These are phyloP conservation scores for Andricus grossulariae DNA, from an alignment of 1,140 invertebrate species.

Conservation along the genomic window DNA sequence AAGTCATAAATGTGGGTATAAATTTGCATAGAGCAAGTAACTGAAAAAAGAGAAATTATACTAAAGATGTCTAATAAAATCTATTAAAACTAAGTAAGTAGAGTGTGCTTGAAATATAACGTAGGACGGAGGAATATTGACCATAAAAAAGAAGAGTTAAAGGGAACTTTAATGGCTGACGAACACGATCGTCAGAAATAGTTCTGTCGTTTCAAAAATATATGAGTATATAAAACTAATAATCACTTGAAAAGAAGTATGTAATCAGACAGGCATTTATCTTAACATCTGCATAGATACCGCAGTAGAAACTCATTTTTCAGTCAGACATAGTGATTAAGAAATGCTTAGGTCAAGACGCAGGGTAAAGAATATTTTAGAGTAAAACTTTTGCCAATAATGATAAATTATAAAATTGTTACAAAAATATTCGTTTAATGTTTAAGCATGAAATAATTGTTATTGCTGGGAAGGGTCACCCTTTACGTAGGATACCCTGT, in stretches of 20 bases:
- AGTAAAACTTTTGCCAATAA: too few relatives aligned
- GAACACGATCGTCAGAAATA: conserved; percentile 11
- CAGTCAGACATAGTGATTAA: conserved; percentile 1
- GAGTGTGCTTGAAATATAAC: conserved; percentile 6
- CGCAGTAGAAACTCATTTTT: too few relatives aligned
- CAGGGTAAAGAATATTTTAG: too few relatives aligned
- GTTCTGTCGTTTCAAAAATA: conserved; percentile 16
- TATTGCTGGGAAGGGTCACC: background rate
- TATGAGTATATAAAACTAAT: too few relatives aligned
- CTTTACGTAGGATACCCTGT: background rate
- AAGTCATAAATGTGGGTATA: too few relatives aligned
- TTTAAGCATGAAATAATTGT: background rate
- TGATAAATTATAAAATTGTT: too few relatives aligned
- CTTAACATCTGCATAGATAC: too few relatives aligned
- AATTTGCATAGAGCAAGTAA: too few relatives aligned
- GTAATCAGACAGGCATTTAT: too few relatives aligned
- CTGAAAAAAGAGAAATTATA: background rate
- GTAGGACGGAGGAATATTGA: conserved; percentile 9
- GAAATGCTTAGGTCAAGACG: too few relatives aligned
- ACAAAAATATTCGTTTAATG: too few relatives aligned
- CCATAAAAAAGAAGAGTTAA: conserved; percentile 14
- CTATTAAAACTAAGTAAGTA: background rate
- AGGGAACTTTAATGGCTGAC: background rate
- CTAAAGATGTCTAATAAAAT: background rate
- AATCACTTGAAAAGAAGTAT: too few relatives aligned